Evolutionary conservation across 23 tunicate species (phyloP), one percentile per base, ranked within the genome.

Genomic region (Clavelina lepadiformis): DNA sequence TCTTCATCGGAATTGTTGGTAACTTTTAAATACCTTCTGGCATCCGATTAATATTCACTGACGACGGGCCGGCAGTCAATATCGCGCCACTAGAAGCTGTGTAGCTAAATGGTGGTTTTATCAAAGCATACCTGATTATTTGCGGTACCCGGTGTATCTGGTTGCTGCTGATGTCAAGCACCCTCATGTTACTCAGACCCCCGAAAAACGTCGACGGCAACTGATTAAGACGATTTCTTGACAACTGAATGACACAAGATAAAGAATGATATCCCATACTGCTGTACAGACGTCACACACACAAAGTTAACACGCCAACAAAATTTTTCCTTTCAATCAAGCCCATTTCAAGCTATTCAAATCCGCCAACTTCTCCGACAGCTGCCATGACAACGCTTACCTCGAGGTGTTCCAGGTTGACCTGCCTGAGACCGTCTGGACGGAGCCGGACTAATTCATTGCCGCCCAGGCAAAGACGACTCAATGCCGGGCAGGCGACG

Each of bases 151-250:
- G 65, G 21, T 63, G 70, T 15, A 84, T 23, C 38, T 61, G 34
- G 72, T 84, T 84, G 23, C 51, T 31, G 66, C 93, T 84, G 65
- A 84, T 76, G 57, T 84, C 93, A 19, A 84, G 46, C 28, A 28
- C 29, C 20, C 73, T 45, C n/a, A 84, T 36, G 28, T 62, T 74
- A 44, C 70, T 62, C 22, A 62, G 70, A 36, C 50, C 83, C 15
- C 68, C 65, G 25, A 84, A 84, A 5, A 79, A 53, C 46, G 72
- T 60, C 27, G 73, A 25, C 0, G 84, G 72, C 15, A 84, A 33
- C 28, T 76, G 77, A 33, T 65, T 63, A 5, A 84, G 74, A 21
- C 38, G 68, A 68, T 84, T 84, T 20, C 64, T 34, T 3, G 81
- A 64, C n/a, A 84, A 22, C 93, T 84, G 93, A 49, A 81, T 37